Evolutionary conservation across 2,888 invertebrate species (phyloP).

Genomic region (Nysson spinosus): DNA sequence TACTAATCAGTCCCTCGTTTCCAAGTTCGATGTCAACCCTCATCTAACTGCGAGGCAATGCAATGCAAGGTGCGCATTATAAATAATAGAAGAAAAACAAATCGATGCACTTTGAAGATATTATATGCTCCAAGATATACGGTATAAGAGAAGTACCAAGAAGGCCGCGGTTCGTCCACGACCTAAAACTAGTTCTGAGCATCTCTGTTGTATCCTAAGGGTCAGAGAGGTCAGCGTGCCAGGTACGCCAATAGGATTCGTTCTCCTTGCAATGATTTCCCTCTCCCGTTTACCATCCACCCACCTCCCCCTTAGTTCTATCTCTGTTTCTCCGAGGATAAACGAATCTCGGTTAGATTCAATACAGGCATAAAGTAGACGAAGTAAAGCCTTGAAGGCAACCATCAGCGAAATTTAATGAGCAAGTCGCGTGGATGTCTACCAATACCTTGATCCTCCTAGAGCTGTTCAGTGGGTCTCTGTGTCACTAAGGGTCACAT

Average conservation of each 20-base stretch:
- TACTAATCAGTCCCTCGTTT: too few relatives aligned
- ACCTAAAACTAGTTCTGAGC: conserved; percentile 54
- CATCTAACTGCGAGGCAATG: too few relatives aligned
- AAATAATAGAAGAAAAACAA: too few relatives aligned
- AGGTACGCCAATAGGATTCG: conserved; percentile 52
- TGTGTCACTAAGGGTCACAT: conserved; percentile 76
- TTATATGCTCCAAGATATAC: background rate
- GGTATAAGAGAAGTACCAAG: background rate
- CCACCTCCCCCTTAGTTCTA: conserved; percentile 9
- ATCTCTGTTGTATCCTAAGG: conserved; percentile 30
- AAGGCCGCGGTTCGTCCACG: conserved; percentile 50
- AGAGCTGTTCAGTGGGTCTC: conserved; percentile 75
- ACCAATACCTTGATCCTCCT: conserved; percentile 44
- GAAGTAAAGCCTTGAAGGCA: background rate
- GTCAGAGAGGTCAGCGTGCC: conserved; percentile 70
- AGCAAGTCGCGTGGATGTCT: conserved; percentile 28
- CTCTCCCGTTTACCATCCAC: conserved; percentile 5
- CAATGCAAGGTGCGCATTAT: too few relatives aligned
- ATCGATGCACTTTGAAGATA: too few relatives aligned
- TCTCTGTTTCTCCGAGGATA: conserved; percentile 5
- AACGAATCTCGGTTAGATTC: background rate
- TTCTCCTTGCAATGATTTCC: conserved; percentile 17
- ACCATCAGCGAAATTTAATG: conserved; percentile 48
- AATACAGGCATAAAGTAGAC: too few relatives aligned
- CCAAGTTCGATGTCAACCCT: too few relatives aligned